Percentiles rank a stretch among this genome's conserved stretches.
Conservation (phyloP, 2,797 vertebrate species). For the Hypotaenidia okinawae region DNA sequence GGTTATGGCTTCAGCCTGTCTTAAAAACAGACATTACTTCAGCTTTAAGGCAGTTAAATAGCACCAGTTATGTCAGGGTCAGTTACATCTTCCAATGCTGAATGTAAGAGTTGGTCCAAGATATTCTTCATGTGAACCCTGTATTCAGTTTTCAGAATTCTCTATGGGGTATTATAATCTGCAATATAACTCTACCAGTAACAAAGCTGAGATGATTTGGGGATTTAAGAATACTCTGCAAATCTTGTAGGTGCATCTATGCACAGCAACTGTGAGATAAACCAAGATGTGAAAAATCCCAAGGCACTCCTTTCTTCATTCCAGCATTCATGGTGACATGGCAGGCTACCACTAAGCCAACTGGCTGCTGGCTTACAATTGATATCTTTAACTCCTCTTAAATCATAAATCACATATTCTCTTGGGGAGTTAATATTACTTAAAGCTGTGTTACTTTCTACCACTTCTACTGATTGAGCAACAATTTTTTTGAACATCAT, state of each 20-base stretch:
- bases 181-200: background rate
- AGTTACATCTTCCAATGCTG: background rate
- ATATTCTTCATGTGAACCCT: background rate
- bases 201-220: background rate
- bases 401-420: background rate
- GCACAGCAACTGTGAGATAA: background rate
- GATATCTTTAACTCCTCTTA: background rate
- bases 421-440: background rate
- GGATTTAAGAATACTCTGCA: background rate
- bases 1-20: background rate
- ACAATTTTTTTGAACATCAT: background rate
- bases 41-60: background rate
- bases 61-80: background rate
- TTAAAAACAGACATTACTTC: constrained; percentile 7
- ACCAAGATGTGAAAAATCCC: background rate
- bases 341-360: background rate
- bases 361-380: background rate
- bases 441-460: background rate
- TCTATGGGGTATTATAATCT: background rate
- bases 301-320: background rate
- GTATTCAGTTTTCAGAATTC: background rate
- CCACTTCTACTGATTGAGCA: background rate
- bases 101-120: background rate
- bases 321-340: background rate
- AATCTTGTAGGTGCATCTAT: background rate